Conservation (phyloP, 2,797 vertebrate species). For the Peromyscus aztecus region DNA sequence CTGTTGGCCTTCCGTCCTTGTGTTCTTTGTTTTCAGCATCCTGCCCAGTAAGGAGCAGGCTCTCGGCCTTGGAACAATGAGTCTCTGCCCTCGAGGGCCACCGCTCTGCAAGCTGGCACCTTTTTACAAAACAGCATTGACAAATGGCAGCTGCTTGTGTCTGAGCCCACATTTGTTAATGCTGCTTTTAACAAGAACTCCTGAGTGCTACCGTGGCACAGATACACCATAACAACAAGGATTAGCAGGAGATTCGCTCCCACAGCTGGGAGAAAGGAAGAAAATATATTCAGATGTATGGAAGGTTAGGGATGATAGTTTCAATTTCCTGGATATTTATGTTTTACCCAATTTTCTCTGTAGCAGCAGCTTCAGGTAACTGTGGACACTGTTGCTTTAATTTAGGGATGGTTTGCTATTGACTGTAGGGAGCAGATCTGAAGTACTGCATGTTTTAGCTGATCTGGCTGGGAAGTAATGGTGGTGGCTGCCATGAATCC, state of each 20-base stretch:
- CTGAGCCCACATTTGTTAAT: conserved; percentile 52
- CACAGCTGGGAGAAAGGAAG: not conserved
- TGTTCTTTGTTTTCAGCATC: conserved; percentile 9
- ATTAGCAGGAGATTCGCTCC: not conserved
- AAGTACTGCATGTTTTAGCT: conserved; percentile 55
- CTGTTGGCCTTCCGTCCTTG: not conserved
- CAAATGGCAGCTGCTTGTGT: conserved; percentile 63
- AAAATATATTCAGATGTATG: not conserved
- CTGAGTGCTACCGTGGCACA: not conserved
- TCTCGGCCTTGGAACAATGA: conserved; percentile 16
- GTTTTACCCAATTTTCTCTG: not conserved
- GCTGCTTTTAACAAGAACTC: conserved; percentile 43
- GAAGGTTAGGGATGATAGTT: not conserved
- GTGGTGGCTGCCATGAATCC: conserved; percentile 46
- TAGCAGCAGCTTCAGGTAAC: conserved; percentile 10
- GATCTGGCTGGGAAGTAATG: conserved; percentile 51
- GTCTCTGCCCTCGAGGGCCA: conserved; percentile 37
- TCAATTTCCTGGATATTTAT: conserved; percentile 52
- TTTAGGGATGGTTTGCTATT: conserved; percentile 30
- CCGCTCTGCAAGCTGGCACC: not conserved
- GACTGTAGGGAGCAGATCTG: conserved; percentile 51
- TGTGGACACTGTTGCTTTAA: conserved; percentile 49
- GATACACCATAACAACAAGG: not conserved
- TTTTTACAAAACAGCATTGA: conserved; percentile 53
- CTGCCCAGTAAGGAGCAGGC: not conserved